Base-by-base conservation (phyloP, 2,113 vertebrate species). In the Cyphomyrus discorhynchus region DNA sequence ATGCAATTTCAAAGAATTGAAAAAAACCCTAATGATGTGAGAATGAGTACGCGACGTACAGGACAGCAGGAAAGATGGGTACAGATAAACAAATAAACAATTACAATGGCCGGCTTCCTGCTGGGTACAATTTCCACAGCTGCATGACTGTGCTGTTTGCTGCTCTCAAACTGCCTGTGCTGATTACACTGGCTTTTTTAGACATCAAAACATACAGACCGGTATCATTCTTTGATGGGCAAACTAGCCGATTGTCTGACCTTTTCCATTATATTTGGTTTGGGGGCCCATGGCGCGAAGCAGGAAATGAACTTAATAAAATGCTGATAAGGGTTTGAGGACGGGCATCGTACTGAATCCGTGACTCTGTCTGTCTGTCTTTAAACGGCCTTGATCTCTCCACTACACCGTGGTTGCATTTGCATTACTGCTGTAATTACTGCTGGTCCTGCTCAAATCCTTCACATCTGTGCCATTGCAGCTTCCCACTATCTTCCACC, bases 51-150 rank as follows among this genome's bases (percentile, higher is more conserved):
- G 56, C 1, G n/a, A 21, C 31, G 15, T 42, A 80, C 35, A 2
- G 35, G 35, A 80, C 3, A 27, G 27, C 50, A 21, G 35, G 39
- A 39, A 19, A 66, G 87, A 88, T 24, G 56, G 56, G 27, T 15
- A 7, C 56, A n/a, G 87, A 46, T 88, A 88, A 88, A 66, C 87
- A 88, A 66, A 88, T 66, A 88, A 88, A 88, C 87, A 88, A 62
- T 46, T 13, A 42, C 86, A 58, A 46, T 15, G 4, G 56, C 87
- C 9, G 24, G 11, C 35, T 8, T 45, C 87, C 56, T 45, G 53
- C 87, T 24, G 87, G 27, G 85, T 53, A 56, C 85, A 87, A 87
- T 87, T 56, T 87, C 50, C 47, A 15, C 35, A 87, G 50, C 85
- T 39, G 85, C 8, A 31, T 27, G 17, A 66, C 53, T 6, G 39